phyloP scores from a whole-genome alignment of 2,888 invertebrate species.

The Uloborus plumipes region DNA sequence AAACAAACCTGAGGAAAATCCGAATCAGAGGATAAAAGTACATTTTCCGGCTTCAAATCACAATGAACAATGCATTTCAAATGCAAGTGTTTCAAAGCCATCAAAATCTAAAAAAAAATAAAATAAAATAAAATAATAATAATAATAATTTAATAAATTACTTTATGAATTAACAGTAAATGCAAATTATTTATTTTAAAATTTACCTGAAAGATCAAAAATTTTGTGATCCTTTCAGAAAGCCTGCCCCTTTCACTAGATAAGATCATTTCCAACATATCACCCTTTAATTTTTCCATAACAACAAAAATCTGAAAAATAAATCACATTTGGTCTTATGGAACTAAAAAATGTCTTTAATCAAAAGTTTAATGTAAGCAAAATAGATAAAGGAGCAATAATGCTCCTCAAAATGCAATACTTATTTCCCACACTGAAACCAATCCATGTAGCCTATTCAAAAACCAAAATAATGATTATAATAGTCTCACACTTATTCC shows the following conservation, averaged over 20 bases:
- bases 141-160: neutral
- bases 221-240: slow-evolving; percentile 96
- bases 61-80: slow-evolving; percentile 99
- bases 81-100: slow-evolving; percentile 96
- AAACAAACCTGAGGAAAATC: slow-evolving; percentile 91
- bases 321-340: neutral
- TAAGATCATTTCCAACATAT: slow-evolving; percentile 99
- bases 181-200: neutral
- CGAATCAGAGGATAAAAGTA: slow-evolving; percentile 91
- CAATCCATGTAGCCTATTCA: too few species aligned
- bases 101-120: slow-evolving; percentile 84
- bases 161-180: neutral
- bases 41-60: slow-evolving; percentile 97
- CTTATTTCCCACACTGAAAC: too few species aligned
- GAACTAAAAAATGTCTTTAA: neutral
- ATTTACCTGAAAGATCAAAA: slow-evolving; percentile 91
- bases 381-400: too few species aligned
- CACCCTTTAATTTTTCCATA: slow-evolving; percentile 99
- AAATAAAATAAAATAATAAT: too few species aligned
- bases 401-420: too few species aligned
- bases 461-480: too few species aligned
- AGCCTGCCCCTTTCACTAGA: slow-evolving; percentile 92
- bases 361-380: too few species aligned
- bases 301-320: slow-evolving; percentile 90
- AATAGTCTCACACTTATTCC: too few species aligned